Evolutionary conservation across 1,140 invertebrate genomes (phyloP).

Genomic region (Formica exsecta): DNA sequence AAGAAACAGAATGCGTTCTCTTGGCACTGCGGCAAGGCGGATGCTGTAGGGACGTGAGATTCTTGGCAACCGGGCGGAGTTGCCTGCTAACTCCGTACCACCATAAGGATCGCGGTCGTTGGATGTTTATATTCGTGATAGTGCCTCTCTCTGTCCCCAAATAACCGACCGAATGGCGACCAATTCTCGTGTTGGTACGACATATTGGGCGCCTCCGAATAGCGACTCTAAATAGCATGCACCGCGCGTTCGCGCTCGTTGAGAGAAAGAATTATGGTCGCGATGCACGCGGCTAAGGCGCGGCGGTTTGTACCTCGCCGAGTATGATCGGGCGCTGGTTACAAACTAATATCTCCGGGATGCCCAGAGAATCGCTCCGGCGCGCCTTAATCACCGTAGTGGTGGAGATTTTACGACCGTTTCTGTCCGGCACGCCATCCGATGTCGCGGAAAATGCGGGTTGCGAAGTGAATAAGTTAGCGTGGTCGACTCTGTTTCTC

Average conservation of each 20-base stretch:
- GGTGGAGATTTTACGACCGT: constrained; percentile 61
- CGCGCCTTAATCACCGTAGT: constrained; percentile 48
- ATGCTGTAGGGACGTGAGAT: constrained; percentile 76
- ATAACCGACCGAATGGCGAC: constrained; percentile 74
- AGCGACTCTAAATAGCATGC: constrained; percentile 64
- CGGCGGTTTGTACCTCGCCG: constrained; percentile 46
- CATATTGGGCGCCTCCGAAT: constrained; percentile 72
- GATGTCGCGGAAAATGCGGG: constrained; percentile 58
- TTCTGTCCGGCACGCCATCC: constrained; percentile 42
- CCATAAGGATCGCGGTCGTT: constrained; percentile 78
- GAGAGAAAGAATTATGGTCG: constrained; percentile 74
- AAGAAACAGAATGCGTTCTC: constrained; percentile 55
- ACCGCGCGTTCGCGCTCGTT: constrained; percentile 56
- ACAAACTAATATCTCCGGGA: constrained; percentile 62
- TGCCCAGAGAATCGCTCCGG: background rate
- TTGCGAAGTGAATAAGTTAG: constrained; percentile 49
- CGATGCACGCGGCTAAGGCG: constrained; percentile 34
- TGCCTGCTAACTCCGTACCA: constrained; percentile 73
- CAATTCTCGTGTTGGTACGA: constrained; percentile 71
- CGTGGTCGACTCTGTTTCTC: background rate
- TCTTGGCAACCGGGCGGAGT: constrained; percentile 76
- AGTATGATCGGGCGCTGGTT: constrained; percentile 38
- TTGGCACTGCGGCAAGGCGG: constrained; percentile 71
- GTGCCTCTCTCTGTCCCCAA: constrained; percentile 77
- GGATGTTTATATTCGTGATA: constrained; percentile 80